Evolutionary conservation across 2,888 invertebrate genomes (phyloP), one percentile per base, ranked within the genome.

Genomic region (Drosophila algonquin): DNA sequence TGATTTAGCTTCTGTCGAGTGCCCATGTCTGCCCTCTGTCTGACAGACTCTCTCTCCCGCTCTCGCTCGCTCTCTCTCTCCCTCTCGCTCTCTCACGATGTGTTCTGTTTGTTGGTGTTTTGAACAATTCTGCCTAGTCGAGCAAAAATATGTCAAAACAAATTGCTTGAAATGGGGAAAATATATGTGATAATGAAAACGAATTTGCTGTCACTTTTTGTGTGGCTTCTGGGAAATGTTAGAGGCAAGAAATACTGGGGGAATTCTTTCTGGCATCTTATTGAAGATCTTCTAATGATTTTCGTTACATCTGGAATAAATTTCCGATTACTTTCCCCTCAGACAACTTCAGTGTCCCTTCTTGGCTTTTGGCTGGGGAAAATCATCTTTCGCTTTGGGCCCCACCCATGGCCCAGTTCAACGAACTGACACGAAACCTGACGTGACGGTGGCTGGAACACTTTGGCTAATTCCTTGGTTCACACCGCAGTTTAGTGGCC

Each of bases 141-240:
- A 58, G 58, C 72, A 72, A 72, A 62, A 57, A 57, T 71, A 69
- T 71, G 70, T 63, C 63, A 63, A 70, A 71, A 71, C 68, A 68
- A 69, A 57, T 67, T 67, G 67, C 14, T 51, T 40, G 45, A 63
- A 40, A 4, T n/a, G 10, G 24, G n/a, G 3, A 14, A 14, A 61
- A 12, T 24, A 32, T 21, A 12, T 30, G 56, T 8, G 57, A 65
- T 65, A 57, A 56, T 56, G 32, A 56, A 67, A 67, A 32, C 16
- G 59, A 40, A 27, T 59, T 18, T 27, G 8, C 3, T 10, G 51
- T 45, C 24, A 16, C 7, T 10, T 40, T 62, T 40, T 56, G 12
- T 56, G 7, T 7, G 14, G n/a, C 14, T 14, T n/a, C n/a, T n/a
- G 14, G 40, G 40, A n/a, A 40, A 14, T 40, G 14, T 12, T 1